These are phyloP conservation scores for Momotus momota DNA, from an alignment of 2,797 vertebrate genomes.

Conservation along the genomic window DNA sequence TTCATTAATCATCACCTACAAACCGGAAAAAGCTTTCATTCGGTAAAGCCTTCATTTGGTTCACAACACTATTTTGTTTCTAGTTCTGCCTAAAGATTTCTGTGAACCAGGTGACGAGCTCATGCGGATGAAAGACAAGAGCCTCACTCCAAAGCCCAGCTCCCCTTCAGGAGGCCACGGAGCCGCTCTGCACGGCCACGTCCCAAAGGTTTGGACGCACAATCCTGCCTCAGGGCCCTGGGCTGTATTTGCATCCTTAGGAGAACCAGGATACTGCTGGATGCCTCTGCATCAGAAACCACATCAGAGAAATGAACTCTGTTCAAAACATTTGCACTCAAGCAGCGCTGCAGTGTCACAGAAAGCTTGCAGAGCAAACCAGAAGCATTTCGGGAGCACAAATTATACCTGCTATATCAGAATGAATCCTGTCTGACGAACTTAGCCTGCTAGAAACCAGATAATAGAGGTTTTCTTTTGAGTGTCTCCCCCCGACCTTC, in stretches of 20 bases:
- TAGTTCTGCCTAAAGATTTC: not conserved
- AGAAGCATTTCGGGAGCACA: not conserved
- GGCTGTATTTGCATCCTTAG: fast-evolving
- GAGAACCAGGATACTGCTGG: fast-evolving
- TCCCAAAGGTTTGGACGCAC: fast-evolving
- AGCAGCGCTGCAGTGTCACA: not conserved
- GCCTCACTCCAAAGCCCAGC: not conserved
- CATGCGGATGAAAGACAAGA: fast-evolving
- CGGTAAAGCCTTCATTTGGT: not conserved
- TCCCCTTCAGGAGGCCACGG: not conserved
- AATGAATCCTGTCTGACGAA: not conserved
- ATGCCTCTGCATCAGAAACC: not conserved
- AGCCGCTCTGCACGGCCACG: not conserved
- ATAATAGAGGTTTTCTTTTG: not conserved
- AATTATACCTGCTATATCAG: not conserved
- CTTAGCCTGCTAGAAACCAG: not conserved
- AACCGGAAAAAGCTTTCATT: not conserved
- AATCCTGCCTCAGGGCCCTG: not conserved
- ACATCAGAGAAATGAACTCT: not conserved
- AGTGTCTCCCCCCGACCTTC: not conserved
- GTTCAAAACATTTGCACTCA: not conserved
- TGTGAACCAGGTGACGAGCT: fast-evolving
- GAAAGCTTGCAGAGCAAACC: not conserved
- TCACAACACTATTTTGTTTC: not conserved
- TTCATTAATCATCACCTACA: slow-evolving; percentile 12